Evolutionary conservation across 2,888 invertebrate species (phyloP).

Genomic region (Ormyrus labotus): DNA sequence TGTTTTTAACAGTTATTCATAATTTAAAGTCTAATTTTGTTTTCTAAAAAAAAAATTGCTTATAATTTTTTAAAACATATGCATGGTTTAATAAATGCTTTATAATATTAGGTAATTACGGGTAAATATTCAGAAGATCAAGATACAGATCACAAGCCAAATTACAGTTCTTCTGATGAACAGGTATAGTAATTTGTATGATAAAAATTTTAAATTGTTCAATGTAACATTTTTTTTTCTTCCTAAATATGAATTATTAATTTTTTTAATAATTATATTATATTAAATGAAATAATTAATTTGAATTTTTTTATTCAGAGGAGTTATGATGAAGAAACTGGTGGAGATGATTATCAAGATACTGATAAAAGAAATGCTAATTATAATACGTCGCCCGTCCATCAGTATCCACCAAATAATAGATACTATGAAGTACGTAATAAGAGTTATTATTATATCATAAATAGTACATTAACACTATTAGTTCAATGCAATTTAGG

Average conservation of each 20-base stretch:
- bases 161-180: conserved; percentile 71
- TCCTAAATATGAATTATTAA: conserved; percentile 11
- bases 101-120: conserved; percentile 64
- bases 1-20: conserved; percentile 2
- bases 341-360: conserved; percentile 69
- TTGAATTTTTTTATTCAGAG: conserved; percentile 62
- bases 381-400: conserved; percentile 70
- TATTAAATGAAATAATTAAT: neutral
- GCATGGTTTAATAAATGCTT: conserved; percentile 29
- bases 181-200: conserved; percentile 64
- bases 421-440: conserved; percentile 71
- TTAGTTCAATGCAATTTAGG: neutral
- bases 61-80: conserved; percentile 25
- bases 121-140: conserved; percentile 69
- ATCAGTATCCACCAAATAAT: conserved; percentile 70
- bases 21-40: conserved; percentile 6
- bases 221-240: conserved; percentile 9
- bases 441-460: conserved; percentile 13
- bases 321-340: conserved; percentile 68
- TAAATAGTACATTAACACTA: neutral
- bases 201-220: neutral
- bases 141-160: conserved; percentile 65
- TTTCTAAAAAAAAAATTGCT: conserved; percentile 41
- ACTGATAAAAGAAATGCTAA: conserved; percentile 73
- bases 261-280: conserved; percentile 11